phyloP scores from a whole-genome alignment of 2,888 invertebrate species.

The Sphaeridia pumilis region DNA sequence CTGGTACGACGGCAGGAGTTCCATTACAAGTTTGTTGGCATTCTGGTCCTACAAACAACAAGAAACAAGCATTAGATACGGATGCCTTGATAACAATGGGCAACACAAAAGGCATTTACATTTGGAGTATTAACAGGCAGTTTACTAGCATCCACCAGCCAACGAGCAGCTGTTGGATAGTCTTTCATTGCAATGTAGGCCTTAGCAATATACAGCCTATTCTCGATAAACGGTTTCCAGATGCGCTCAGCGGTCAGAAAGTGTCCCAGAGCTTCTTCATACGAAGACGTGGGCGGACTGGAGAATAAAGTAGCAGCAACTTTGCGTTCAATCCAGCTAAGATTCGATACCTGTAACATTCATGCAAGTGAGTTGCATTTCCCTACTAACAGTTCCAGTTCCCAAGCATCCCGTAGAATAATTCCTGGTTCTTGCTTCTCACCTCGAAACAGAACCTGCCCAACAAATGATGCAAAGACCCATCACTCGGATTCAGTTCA shows the following conservation, averaged over 20 bases:
- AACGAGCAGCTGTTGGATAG: slow-evolving; percentile 44
- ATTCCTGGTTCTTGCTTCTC: slow-evolving; percentile 26
- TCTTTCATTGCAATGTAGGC: slow-evolving; percentile 45
- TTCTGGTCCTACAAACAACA: slow-evolving; percentile 37
- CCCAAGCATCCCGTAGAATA: too few species aligned
- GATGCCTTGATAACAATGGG: too few species aligned
- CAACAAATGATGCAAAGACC: slow-evolving; percentile 53
- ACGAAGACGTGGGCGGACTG: slow-evolving; percentile 50
- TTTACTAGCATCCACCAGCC: slow-evolving; percentile 41
- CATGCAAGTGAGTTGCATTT: not conserved
- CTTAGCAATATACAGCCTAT: slow-evolving; percentile 47
- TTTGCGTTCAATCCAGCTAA: slow-evolving; percentile 55
- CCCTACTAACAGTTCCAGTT: not conserved
- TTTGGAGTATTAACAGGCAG: slow-evolving; percentile 35
- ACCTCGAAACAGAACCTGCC: slow-evolving; percentile 60
- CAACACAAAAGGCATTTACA: too few species aligned
- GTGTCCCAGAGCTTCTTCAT: slow-evolving; percentile 50
- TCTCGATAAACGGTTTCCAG: slow-evolving; percentile 48
- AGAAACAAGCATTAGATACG: too few species aligned
- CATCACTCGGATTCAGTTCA: slow-evolving; percentile 49
- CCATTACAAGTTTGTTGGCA: slow-evolving; percentile 31
- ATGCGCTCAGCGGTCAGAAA: slow-evolving; percentile 47
- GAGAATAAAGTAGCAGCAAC: slow-evolving; percentile 53
- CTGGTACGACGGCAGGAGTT: slow-evolving; percentile 30
- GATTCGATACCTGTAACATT: slow-evolving; percentile 44